A percentile compares a stretch with the other conserved stretches of the same genome.
Conservation (phyloP, 2,113 vertebrate species). For the Callochromis pleurospilus region DNA sequence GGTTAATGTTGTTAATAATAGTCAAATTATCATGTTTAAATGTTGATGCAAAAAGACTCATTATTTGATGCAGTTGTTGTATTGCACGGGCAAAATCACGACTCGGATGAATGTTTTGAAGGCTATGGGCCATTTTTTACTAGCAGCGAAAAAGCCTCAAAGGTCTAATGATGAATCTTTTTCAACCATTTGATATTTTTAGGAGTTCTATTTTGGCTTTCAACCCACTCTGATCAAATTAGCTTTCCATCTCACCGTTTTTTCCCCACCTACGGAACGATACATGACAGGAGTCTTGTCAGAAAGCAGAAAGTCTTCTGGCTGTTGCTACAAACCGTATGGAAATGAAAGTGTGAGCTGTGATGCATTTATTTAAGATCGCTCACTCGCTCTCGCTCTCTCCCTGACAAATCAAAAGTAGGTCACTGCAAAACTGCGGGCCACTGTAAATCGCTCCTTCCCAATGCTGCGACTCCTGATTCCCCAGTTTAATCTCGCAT, state of each 20-base stretch:
- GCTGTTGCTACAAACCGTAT: neutral
- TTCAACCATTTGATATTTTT: neutral
- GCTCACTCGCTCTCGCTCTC: neutral
- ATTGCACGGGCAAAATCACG: neutral
- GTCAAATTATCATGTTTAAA: neutral
- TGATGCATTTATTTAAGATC: conserved; percentile 39
- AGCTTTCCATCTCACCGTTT: neutral
- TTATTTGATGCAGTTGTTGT: neutral
- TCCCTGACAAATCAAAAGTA: conserved; percentile 39
- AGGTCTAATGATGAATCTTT: neutral
- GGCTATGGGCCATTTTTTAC: neutral
- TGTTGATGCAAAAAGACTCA: neutral
- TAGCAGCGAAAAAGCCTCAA: neutral
- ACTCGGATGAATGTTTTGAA: accelerated
- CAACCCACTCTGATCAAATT: neutral
- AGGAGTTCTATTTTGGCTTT: neutral
- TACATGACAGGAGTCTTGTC: neutral
- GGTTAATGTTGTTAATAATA: neutral
- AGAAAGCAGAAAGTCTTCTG: neutral
- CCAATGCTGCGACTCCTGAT: neutral
- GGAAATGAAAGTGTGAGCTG: conserved; percentile 8
- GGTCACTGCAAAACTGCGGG: conserved; percentile 48
- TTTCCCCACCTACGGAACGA: neutral
- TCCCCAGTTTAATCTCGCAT: neutral
- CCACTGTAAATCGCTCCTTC: conserved; percentile 8